Percentiles rank a stretch among this genome's conserved stretches.
These are phyloP conservation scores for Lithophane leautieri DNA, from an alignment of 2,888 invertebrate species.

Conservation along the genomic window DNA sequence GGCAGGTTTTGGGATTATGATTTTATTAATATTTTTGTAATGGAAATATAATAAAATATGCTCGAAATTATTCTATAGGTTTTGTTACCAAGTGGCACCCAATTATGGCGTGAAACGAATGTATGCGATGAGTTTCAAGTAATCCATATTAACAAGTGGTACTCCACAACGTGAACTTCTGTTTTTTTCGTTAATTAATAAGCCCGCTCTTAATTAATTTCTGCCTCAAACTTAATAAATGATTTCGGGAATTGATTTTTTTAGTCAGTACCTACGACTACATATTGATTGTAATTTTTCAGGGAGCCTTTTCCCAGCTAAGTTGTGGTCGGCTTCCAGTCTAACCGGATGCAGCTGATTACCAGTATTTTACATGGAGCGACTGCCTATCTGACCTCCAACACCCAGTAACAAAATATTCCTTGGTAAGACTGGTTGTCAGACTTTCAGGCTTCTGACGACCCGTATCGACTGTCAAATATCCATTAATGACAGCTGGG, in stretches of 20 bases:
- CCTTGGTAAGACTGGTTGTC: too few species aligned
- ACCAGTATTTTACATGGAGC: too few species aligned
- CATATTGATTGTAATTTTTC: not conserved
- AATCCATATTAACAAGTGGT: not conserved
- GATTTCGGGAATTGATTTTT: not conserved
- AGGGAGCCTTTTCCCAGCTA: too few species aligned
- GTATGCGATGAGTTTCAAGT: not conserved
- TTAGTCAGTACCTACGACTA: not conserved
- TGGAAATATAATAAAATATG: not conserved
- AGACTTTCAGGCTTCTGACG: too few species aligned
- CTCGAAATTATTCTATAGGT: too few species aligned
- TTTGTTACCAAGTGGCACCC: not conserved
- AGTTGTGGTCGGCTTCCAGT: too few species aligned
- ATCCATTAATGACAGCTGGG: too few species aligned
- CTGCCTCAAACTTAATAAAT: slow-evolving; percentile 2
- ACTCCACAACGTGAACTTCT: not conserved
- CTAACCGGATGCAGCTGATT: too few species aligned
- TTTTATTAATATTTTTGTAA: slow-evolving; percentile 13
- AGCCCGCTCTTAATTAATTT: slow-evolving; percentile 24
- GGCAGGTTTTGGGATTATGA: slow-evolving; percentile 3
- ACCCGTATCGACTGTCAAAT: too few species aligned
- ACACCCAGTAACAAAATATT: too few species aligned
- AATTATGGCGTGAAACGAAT: not conserved
- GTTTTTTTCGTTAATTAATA: slow-evolving; percentile 8
- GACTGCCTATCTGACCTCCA: too few species aligned